A percentile compares a stretch with the other conserved stretches of the same genome.
These are phyloP conservation scores for Osmoderma eremita DNA, from an alignment of 2,888 invertebrate species.

Conservation along the genomic window DNA sequence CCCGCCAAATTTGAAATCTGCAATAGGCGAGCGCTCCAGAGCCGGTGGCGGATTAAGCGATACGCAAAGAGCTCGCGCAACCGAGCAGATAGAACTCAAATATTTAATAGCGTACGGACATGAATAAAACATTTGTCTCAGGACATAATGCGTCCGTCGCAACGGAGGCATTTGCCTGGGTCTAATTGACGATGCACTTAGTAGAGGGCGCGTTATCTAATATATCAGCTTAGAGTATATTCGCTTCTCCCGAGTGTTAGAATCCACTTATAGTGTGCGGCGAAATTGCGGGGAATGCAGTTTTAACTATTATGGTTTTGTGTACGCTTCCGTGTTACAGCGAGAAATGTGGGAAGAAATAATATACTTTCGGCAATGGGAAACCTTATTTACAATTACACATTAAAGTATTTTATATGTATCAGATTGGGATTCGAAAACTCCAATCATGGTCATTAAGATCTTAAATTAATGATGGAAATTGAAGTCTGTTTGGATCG, in stretches of 20 bases:
- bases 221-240: constrained; percentile 23
- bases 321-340: no score
- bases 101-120: constrained; percentile 27
- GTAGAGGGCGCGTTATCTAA: constrained; percentile 28
- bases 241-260: constrained; percentile 3
- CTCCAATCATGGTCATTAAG: no score
- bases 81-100: constrained; percentile 19
- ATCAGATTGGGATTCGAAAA: no score
- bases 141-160: constrained; percentile 6
- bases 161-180: constrained; percentile 7
- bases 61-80: background rate
- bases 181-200: constrained; percentile 37
- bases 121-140: constrained; percentile 35
- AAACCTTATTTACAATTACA: no score
- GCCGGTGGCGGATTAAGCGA: constrained; percentile 2
- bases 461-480: no score
- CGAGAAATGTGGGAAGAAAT: no score
- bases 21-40: background rate
- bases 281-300: background rate
- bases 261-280: constrained; percentile 7
- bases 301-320: no score
- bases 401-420: no score
- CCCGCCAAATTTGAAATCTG: constrained; percentile 12
- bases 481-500: no score
- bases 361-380: no score